Evolutionary conservation across 2,888 invertebrate species (phyloP).

Genomic region (Thysanoteuthis rhombus): DNA sequence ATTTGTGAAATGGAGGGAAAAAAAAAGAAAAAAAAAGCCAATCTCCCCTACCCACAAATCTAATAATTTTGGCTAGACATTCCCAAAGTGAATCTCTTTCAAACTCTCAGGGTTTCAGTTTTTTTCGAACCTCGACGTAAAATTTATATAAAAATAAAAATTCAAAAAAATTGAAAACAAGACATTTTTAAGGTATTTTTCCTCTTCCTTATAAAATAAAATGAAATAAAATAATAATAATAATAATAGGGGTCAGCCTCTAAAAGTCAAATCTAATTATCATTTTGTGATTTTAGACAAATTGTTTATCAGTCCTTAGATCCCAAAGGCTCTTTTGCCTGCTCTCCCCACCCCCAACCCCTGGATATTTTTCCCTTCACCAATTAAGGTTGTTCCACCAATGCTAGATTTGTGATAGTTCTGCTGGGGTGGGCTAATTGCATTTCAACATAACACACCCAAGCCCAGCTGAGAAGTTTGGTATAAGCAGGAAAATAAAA

Average conservation of each 20-base stretch:
- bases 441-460: not conserved
- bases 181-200: not conserved
- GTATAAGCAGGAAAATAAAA: not conserved
- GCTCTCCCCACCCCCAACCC: not conserved
- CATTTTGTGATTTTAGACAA: not conserved
- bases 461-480: not conserved
- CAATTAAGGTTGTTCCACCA: not conserved
- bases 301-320: not conserved
- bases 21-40: not conserved
- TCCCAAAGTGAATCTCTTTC: not conserved
- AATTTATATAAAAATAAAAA: not conserved
- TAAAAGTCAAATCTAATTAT: slow-evolving; percentile 12
- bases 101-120: no score
- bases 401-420: not conserved
- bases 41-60: not conserved
- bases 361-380: not conserved
- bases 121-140: not conserved
- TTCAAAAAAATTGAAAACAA: not conserved
- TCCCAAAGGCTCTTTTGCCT: not conserved
- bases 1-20: no score
- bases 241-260: not conserved
- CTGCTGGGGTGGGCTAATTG: not conserved
- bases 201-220: not conserved
- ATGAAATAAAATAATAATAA: not conserved
- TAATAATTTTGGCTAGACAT: not conserved